Percentiles rank a stretch among this genome's conserved stretches.
Conservation (phyloP, 2,888 invertebrate genomes). For the Agrypnus murinus region DNA sequence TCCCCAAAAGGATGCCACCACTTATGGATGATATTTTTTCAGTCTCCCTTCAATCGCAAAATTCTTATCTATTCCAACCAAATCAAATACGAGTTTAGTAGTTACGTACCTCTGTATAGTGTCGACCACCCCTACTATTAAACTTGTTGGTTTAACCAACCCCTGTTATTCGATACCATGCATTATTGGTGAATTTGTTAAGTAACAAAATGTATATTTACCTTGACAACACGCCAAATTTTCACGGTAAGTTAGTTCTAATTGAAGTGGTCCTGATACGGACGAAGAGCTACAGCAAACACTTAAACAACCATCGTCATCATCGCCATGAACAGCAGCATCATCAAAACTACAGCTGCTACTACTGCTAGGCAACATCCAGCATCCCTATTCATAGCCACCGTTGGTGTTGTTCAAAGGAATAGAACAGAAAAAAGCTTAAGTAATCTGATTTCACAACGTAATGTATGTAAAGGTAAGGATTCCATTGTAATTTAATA, state of each 20-base stretch:
- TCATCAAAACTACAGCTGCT: constrained; percentile 33
- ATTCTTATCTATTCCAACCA: constrained; percentile 16
- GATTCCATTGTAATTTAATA: no score
- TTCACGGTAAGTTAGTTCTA: constrained; percentile 60
- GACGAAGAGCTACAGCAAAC: constrained; percentile 55
- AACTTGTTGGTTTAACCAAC: constrained; percentile 54
- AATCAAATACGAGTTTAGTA: constrained; percentile 10
- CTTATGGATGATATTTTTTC: no score
- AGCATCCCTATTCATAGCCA: no score
- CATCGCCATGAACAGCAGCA: no score
- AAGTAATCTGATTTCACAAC: no score
- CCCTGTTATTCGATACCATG: constrained; percentile 51
- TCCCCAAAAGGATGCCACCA: no score
- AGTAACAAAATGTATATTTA: constrained; percentile 56
- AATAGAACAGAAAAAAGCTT: no score
- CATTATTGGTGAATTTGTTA: constrained; percentile 56
- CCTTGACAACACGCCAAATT: constrained; percentile 55
- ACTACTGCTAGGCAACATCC: no score
- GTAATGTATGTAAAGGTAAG: no score
- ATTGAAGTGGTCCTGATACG: constrained; percentile 54
- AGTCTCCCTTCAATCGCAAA: not conserved
- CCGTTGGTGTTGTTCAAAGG: no score
- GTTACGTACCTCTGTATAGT: constrained; percentile 6
- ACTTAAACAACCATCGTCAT: constrained; percentile 41
- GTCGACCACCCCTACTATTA: constrained; percentile 37